These are phyloP conservation scores for Mareca penelope DNA, from an alignment of 2,797 vertebrate genomes.

Conservation along the genomic window DNA sequence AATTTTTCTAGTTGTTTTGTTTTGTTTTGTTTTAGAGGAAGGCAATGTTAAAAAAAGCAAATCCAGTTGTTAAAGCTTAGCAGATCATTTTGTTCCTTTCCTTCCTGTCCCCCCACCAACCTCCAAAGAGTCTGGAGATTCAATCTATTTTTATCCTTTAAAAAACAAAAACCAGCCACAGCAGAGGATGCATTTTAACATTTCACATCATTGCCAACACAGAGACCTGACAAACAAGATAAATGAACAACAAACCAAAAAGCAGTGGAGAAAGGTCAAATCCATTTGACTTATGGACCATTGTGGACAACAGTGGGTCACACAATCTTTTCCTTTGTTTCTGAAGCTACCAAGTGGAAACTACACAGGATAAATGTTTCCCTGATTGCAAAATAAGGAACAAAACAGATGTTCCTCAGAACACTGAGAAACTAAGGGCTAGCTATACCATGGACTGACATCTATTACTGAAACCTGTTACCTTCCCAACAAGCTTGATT, in stretches of 20 bases:
- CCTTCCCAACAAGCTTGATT: not conserved
- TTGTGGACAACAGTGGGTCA: conserved; percentile 18
- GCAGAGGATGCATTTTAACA: conserved; percentile 58
- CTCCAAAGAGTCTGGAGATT: conserved; percentile 14
- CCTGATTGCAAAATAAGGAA: conserved; percentile 26
- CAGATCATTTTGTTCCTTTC: conserved; percentile 7
- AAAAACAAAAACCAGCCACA: conserved; percentile 52
- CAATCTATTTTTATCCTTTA: conserved; percentile 48
- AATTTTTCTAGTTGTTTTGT: not conserved
- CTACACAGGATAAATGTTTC: not conserved
- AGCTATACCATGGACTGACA: not conserved
- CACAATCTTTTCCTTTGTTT: conserved; percentile 44
- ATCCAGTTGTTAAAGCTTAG: not conserved
- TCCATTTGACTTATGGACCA: conserved; percentile 52
- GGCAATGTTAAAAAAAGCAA: not conserved
- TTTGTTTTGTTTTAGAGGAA: not conserved
- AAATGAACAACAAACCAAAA: conserved; percentile 63
- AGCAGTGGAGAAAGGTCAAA: conserved; percentile 61
- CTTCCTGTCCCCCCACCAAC: not conserved
- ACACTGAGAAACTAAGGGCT: not conserved
- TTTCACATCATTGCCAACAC: conserved; percentile 62
- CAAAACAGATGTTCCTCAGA: not conserved
- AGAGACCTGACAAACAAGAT: conserved; percentile 63
- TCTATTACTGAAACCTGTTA: not conserved
- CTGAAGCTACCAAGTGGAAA: conserved; percentile 41